Percentiles rank a stretch among this genome's conserved stretches.
Evolutionary conservation across 2,797 vertebrate genomes (phyloP).

Genomic region (Taenioides sp.): DNA sequence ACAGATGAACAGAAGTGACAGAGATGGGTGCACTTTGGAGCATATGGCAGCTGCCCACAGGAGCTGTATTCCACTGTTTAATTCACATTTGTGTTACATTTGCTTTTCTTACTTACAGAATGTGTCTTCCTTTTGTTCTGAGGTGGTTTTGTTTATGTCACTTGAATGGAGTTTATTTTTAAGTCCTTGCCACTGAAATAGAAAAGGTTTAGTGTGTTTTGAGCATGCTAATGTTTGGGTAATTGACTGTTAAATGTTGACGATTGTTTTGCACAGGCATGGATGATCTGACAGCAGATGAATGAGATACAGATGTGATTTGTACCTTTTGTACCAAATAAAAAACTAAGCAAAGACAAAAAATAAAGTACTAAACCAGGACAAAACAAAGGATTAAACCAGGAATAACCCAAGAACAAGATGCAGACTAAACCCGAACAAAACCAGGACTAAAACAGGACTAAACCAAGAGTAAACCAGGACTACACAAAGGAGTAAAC

Average conservation of each 20-base stretch:
- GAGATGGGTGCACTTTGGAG: conserved; percentile 27
- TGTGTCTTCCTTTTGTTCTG: background rate
- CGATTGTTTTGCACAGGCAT: too few species aligned
- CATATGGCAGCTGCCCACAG: conserved; percentile 33
- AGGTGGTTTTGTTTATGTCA: background rate
- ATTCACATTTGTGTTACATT: conserved; percentile 2
- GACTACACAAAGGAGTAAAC: too few species aligned
- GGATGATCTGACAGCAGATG: background rate
- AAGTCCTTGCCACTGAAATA: background rate
- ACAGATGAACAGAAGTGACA: conserved; percentile 25
- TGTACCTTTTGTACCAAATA: too few species aligned
- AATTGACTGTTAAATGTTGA: background rate
- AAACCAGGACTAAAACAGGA: too few species aligned
- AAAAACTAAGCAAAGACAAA: too few species aligned
- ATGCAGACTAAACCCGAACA: background rate
- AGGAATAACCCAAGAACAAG: too few species aligned
- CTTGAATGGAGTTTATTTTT: conserved; percentile 1
- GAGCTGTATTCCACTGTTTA: background rate
- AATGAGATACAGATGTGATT: background rate
- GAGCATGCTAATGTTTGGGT: background rate
- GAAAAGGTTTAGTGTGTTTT: background rate
- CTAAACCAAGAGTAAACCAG: background rate
- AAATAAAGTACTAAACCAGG: too few species aligned
- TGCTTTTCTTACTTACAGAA: conserved; percentile 2
- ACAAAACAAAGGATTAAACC: too few species aligned